These are phyloP conservation scores for Thymallus thymallus DNA, from an alignment of 2,113 vertebrate genomes.

Conservation along the genomic window DNA sequence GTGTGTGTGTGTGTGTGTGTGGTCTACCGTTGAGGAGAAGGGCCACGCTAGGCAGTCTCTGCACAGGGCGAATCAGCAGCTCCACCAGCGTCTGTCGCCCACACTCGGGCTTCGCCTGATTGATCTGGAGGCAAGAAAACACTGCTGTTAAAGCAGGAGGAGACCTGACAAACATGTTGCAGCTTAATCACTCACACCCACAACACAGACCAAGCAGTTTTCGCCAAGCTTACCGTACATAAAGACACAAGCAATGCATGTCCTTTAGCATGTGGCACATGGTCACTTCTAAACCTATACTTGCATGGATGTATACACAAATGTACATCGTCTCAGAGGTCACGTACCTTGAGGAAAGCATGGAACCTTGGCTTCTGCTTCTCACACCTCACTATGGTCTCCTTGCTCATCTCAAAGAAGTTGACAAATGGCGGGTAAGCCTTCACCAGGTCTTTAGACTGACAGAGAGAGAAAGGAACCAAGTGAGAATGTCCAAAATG, in stretches of 20 bases:
- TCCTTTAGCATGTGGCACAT: no score
- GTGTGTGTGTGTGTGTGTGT: background rate
- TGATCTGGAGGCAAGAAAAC: slow-evolving; percentile 76
- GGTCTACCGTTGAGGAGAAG: slow-evolving; percentile 89
- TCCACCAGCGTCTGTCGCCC: slow-evolving; percentile 92
- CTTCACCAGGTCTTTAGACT: slow-evolving; percentile 95
- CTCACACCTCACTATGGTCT: slow-evolving; percentile 93
- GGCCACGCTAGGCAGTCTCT: slow-evolving; percentile 92
- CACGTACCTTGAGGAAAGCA: slow-evolving; percentile 91
- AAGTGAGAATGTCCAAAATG: background rate
- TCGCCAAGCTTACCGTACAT: no score
- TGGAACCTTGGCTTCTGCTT: slow-evolving; percentile 97
- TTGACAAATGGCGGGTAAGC: slow-evolving; percentile 96
- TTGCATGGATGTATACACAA: background rate
- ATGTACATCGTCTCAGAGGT: background rate
- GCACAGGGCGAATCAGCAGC: slow-evolving; percentile 94
- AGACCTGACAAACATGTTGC: background rate
- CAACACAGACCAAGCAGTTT: background rate
- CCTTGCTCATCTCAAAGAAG: slow-evolving; percentile 99
- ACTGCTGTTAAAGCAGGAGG: background rate
- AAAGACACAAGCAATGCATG: no score
- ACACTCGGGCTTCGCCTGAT: slow-evolving; percentile 95
- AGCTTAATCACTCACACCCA: background rate
- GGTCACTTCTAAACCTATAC: no score
- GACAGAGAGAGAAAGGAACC: slow-evolving; percentile 75